phyloP scores from a whole-genome alignment of 2,113 vertebrate genomes.

The Oceanites oceanicus region DNA sequence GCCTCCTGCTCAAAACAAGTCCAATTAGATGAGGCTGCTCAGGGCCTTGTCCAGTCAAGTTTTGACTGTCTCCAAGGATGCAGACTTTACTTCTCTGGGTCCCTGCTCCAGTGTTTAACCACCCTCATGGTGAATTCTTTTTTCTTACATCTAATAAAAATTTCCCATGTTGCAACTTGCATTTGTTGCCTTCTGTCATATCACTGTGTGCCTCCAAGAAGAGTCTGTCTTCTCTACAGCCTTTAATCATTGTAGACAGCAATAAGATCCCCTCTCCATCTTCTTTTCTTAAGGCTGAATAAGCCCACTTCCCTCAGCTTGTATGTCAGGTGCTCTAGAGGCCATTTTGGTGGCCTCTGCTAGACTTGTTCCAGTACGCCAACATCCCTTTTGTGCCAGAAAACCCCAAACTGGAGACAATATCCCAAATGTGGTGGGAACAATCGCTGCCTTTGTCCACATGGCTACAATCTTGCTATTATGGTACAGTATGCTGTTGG shows the following conservation, averaged over 20 bases:
- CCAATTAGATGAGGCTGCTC: not conserved
- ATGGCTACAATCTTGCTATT: not conserved
- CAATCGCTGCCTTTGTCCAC: not conserved
- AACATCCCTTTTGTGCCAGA: not conserved
- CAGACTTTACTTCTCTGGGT: not conserved
- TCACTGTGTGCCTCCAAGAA: not conserved
- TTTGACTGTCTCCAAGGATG: not conserved
- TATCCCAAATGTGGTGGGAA: not conserved
- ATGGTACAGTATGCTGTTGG: rapidly evolving
- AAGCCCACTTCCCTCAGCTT: not conserved
- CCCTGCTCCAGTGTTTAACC: not conserved
- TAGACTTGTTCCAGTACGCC: not conserved
- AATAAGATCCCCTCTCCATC: not conserved
- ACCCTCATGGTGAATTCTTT: rapidly evolving
- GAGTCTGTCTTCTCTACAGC: not conserved
- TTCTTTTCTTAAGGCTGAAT: not conserved
- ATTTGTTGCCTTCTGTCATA: not conserved
- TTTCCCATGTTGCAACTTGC: not conserved
- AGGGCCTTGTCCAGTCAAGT: not conserved
- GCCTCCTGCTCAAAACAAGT: not conserved
- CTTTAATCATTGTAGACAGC: not conserved
- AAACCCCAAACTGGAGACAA: not conserved
- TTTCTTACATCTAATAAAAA: not conserved
- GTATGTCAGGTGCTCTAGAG: not conserved
- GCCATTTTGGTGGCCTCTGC: not conserved